Conservation (phyloP, 1,140 invertebrate genomes). For the Megathymus violae region DNA sequence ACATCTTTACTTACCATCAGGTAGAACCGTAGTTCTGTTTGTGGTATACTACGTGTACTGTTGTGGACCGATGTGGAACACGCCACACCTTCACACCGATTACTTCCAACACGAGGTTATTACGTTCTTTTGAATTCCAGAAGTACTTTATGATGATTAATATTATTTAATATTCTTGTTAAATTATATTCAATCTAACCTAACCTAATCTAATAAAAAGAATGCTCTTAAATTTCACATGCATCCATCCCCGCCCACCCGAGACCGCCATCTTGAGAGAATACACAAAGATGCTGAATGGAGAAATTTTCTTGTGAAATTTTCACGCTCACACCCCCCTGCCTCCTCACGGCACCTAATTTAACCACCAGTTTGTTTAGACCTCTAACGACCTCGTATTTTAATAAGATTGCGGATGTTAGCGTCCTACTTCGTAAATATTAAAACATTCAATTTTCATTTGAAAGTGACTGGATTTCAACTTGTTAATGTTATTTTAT, state of each 20-base stretch:
- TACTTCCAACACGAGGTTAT: too few species aligned
- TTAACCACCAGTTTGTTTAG: slow-evolving; percentile 51
- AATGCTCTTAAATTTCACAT: slow-evolving; percentile 37
- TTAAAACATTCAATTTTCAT: background rate
- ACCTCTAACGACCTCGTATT: slow-evolving; percentile 25
- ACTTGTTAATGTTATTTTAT: too few species aligned
- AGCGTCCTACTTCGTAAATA: background rate
- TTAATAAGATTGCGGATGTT: background rate
- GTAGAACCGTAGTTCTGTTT: too few species aligned
- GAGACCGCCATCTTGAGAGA: slow-evolving; percentile 77
- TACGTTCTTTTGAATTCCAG: too few species aligned
- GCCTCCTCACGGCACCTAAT: slow-evolving; percentile 53
- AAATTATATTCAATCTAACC: slow-evolving; percentile 13
- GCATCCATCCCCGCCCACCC: slow-evolving; percentile 34
- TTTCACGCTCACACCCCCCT: slow-evolving; percentile 72
- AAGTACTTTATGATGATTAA: too few species aligned
- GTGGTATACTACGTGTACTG: too few species aligned
- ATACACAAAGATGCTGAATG: slow-evolving; percentile 83
- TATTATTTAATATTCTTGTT: too few species aligned
- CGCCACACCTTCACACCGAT: too few species aligned
- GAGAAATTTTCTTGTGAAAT: slow-evolving; percentile 83
- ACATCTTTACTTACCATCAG: too few species aligned
- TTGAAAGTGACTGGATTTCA: too few species aligned
- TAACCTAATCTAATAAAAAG: slow-evolving; percentile 7
- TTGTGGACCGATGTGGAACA: too few species aligned